Base-by-base conservation (phyloP, 2,797 vertebrate species). In the Diglossa cyanea region DNA sequence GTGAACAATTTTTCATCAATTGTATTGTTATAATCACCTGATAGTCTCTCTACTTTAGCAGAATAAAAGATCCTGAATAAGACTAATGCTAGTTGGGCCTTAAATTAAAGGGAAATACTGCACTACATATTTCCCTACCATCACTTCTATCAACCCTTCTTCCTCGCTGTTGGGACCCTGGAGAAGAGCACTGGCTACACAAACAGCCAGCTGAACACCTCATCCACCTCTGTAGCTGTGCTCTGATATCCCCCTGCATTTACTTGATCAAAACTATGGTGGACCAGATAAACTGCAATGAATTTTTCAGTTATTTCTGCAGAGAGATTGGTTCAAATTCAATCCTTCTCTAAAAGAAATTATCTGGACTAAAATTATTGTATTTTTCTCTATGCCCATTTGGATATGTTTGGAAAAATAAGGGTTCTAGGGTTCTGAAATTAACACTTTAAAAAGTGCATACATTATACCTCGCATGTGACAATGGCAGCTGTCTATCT, bases 51-150 rank as follows among this genome's bases (percentile, higher is more conserved):
- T 92, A 45, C 24, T 45, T 88, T 25, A 72, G 83, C 67, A 82
- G 37, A 84, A 70, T 40, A 4, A 61, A 66, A 25, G 55, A 78
- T 40, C 12, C 35, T 75, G 80, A 65, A 39, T 40, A 26, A 81
- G 45, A 50, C 65, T 51, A 30, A 54, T 19, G 20, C n/a, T 81
- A 18, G 14, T 6, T 51, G 53, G 90, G 92, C 95, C 91, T 97
- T 97, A 90, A 95, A 48, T 54, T 90, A 54, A 79, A 63, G 62
- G 78, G 62, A 80, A 94, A 53, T 71, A 54, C 20, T 42, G 44
- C 60, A 70, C 55, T 13, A 50, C 0, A 0, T n/a, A n/a, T 58
- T 94, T 88, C 19, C 71, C 33, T 67, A 5, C 37, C 21, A 30
- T 40, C 20, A 20, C 23, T 13, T 1, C 75, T 63, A 3, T 31